Percentiles rank a stretch among this genome's conserved stretches.
Evolutionary conservation across 2,888 invertebrate genomes (phyloP).

Genomic region (Caenorhabditis parvicauda): DNA sequence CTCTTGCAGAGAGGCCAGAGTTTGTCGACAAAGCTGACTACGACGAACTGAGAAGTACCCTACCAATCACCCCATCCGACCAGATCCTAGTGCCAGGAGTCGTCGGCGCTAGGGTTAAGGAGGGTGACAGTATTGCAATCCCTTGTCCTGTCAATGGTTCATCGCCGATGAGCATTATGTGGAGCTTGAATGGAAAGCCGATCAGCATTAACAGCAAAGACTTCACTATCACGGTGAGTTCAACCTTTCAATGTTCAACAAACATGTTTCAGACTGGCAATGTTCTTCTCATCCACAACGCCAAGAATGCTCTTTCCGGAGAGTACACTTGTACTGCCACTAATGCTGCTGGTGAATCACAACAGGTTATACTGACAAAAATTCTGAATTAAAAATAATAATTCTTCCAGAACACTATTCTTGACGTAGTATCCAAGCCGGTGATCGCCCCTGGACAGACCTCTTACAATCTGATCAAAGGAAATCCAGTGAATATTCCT

Average conservation of each 20-base stretch:
- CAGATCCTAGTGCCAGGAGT: neutral
- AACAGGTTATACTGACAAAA: conserved; percentile 30
- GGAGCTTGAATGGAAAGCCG: conserved; percentile 64
- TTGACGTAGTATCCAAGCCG: conserved; percentile 45
- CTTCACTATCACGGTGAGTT: conserved; percentile 42
- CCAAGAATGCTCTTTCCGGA: conserved; percentile 59
- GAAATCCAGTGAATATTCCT: conserved; percentile 48
- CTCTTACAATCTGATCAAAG: conserved; percentile 55
- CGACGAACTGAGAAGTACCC: conserved; percentile 37
- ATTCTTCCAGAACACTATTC: conserved; percentile 18
- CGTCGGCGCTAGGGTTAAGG: neutral
- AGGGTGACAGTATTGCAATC: conserved; percentile 26
- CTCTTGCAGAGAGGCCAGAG: conserved; percentile 50
- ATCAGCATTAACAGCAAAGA: conserved; percentile 43
- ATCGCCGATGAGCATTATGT: conserved; percentile 64
- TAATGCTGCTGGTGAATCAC: conserved; percentile 70
- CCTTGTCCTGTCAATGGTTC: conserved; percentile 55
- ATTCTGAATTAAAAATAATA: neutral
- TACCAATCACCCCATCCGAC: conserved; percentile 37
- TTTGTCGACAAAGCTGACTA: conserved; percentile 41
- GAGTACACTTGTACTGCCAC: conserved; percentile 70
- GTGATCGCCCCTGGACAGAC: conserved; percentile 50
- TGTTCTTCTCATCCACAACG: conserved; percentile 46
- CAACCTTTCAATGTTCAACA: neutral
- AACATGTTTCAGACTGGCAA: conserved; percentile 46